phyloP scores from a whole-genome alignment of 2,113 vertebrate species.

The Nothoprocta pentlandii region DNA sequence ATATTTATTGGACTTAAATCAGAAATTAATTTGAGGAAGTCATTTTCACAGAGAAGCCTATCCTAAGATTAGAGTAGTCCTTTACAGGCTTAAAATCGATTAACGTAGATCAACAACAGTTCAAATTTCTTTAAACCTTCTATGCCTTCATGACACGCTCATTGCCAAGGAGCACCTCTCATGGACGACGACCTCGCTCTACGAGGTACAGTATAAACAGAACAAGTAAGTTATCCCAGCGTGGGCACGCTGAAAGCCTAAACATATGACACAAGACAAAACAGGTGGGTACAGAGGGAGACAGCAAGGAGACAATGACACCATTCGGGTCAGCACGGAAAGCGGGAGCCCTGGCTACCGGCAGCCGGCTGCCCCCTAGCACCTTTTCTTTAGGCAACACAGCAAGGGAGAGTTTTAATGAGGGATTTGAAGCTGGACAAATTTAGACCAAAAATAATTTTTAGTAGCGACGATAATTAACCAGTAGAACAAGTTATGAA shows the following conservation, averaged over 20 bases:
- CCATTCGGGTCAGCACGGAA: conserved; percentile 27
- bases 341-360: conserved; percentile 18
- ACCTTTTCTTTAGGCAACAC: conserved; percentile 48
- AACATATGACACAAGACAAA: conserved; percentile 46
- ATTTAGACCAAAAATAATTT: conserved; percentile 51
- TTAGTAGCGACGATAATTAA: conserved; percentile 25
- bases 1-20: not conserved
- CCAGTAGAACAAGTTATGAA: not conserved
- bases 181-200: conserved; percentile 37
- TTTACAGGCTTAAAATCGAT: conserved; percentile 44
- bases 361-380: conserved; percentile 38
- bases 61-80: conserved; percentile 27
- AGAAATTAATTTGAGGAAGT: conserved; percentile 3
- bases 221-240: conserved; percentile 26
- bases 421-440: conserved; percentile 46
- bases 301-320: conserved; percentile 47
- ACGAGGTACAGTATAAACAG: not conserved
- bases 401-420: conserved; percentile 71
- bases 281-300: conserved; percentile 48
- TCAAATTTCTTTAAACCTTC: conserved; percentile 40
- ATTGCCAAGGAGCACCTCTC: conserved; percentile 34
- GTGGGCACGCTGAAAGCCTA: conserved; percentile 42
- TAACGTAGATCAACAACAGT: conserved; percentile 28
- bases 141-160: not conserved
- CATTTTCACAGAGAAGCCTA: not conserved